Conservation (phyloP, 2,797 vertebrate genomes). For the Notolabrus celidotus region DNA sequence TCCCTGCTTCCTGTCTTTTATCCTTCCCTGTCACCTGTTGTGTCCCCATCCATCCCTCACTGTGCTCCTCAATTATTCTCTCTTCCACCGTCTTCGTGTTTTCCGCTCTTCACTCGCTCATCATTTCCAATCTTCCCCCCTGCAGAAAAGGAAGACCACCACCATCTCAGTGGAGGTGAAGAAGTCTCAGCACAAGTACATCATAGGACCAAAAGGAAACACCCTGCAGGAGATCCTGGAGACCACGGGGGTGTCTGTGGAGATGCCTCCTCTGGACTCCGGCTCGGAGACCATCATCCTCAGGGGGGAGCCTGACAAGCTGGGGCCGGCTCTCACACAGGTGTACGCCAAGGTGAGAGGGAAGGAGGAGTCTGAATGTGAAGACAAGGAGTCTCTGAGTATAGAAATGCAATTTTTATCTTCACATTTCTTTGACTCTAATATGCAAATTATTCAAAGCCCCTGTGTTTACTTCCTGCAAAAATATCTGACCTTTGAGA, state of each 20-base stretch:
- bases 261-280: slow-evolving; percentile 85
- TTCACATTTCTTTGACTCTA: too few relatives aligned
- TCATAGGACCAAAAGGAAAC: slow-evolving; percentile 86
- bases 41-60: too few relatives aligned
- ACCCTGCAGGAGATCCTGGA: slow-evolving; percentile 89
- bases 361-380: too few relatives aligned
- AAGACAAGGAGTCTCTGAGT: neutral
- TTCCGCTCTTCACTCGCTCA: too few relatives aligned
- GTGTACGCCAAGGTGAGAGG: slow-evolving; percentile 84
- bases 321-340: slow-evolving; percentile 85
- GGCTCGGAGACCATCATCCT: slow-evolving; percentile 88
- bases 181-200: slow-evolving; percentile 89
- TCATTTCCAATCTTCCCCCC: neutral
- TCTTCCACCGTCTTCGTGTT: too few relatives aligned
- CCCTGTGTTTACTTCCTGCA: too few relatives aligned
- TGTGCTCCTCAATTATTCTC: too few relatives aligned
- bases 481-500: too few relatives aligned
- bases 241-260: slow-evolving; percentile 84
- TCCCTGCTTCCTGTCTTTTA: neutral
- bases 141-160: slow-evolving; percentile 88
- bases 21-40: too few relatives aligned
- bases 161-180: slow-evolving; percentile 87
- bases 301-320: slow-evolving; percentile 84
- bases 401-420: too few relatives aligned
- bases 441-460: too few relatives aligned